Conservation (phyloP, 2,113 vertebrate genomes). For the Carettochelys insculpta region DNA sequence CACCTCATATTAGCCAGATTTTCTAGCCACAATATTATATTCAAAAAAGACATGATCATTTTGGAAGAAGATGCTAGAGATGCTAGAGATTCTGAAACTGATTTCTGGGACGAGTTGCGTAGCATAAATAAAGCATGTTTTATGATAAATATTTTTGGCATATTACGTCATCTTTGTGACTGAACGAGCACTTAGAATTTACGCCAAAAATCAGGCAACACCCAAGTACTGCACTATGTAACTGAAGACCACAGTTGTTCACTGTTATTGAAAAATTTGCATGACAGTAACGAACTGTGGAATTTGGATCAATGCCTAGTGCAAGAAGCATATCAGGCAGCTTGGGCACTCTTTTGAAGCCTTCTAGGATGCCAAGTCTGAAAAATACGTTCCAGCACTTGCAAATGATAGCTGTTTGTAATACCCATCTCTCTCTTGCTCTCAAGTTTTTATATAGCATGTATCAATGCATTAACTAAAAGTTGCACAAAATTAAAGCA, state of each 20-base stretch:
- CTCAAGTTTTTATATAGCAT: not conserved
- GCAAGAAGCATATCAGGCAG: not conserved
- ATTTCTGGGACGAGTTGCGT: not conserved
- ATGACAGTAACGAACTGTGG: not conserved
- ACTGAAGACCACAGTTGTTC: slow-evolving; percentile 5
- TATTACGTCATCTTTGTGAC: not conserved
- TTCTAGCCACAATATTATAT: not conserved
- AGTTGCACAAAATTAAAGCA: not conserved
- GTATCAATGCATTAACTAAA: not conserved
- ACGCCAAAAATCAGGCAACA: not conserved
- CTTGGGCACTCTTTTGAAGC: not conserved
- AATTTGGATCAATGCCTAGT: not conserved
- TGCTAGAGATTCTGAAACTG: not conserved
- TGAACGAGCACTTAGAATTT: not conserved
- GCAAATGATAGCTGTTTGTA: not conserved
- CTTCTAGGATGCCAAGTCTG: not conserved
- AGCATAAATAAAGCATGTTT: not conserved
- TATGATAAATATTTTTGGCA: not conserved
- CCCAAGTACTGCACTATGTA: not conserved
- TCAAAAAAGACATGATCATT: not conserved
- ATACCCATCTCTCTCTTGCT: not conserved
- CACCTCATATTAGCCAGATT: not conserved
- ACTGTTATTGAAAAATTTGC: not conserved
- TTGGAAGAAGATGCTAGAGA: not conserved
- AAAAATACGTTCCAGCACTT: not conserved